phyloP scores from a whole-genome alignment of 1,140 invertebrate species.

The Campoletis sonorensis region DNA sequence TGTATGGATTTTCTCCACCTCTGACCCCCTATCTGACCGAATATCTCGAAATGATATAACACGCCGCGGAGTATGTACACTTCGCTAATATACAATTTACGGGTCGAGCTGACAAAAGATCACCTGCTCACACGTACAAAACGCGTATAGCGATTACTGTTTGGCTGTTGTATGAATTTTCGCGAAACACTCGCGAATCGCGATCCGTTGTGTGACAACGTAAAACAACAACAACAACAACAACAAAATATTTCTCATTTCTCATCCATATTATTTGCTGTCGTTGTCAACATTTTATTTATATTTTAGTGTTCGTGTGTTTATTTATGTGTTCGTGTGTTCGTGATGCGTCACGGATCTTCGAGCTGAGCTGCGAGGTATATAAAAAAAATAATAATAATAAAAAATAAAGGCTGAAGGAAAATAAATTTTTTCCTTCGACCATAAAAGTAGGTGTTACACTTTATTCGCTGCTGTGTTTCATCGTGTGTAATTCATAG shows the following conservation, averaged over 20 bases:
- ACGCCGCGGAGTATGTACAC: neutral
- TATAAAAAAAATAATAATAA: neutral
- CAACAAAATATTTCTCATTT: too few relatives aligned
- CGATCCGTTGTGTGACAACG: neutral
- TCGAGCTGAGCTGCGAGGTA: neutral
- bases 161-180: neutral
- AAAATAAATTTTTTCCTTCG: neutral
- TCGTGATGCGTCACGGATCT: neutral
- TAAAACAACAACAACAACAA: neutral
- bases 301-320: too few relatives aligned
- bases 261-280: neutral
- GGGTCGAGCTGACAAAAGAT: constrained; percentile 8
- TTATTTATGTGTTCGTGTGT: too few relatives aligned
- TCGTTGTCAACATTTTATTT: neutral
- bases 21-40: constrained; percentile 1
- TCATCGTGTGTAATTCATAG: neutral
- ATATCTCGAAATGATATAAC: constrained; percentile 37
- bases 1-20: constrained; percentile 13
- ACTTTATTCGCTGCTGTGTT: neutral
- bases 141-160: neutral
- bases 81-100: constrained; percentile 28
- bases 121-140: neutral
- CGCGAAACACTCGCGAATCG: neutral
- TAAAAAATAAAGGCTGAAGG: neutral
- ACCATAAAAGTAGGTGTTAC: neutral